Evolutionary conservation across 1,140 invertebrate genomes (phyloP).

Genomic region (Rhyacophila brunnea): DNA sequence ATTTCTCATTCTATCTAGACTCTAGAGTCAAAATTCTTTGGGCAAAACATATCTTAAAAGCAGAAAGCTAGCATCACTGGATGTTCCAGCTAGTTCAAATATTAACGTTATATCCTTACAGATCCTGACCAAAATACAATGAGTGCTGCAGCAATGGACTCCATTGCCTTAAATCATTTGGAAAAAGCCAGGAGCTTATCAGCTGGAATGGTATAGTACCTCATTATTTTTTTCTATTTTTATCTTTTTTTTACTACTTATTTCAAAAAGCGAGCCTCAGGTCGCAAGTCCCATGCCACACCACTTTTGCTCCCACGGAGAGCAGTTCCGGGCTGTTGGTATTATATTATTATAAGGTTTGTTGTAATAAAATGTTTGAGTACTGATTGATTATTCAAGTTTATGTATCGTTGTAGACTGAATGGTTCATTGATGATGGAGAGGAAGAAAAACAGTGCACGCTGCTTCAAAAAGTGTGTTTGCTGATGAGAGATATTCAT

Average conservation of each 20-base stretch:
- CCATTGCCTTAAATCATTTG: slow-evolving; percentile 4
- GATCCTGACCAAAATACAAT: slow-evolving; percentile 7
- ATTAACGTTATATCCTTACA: slow-evolving; percentile 1
- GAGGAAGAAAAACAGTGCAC: neutral
- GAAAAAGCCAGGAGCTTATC: slow-evolving; percentile 1
- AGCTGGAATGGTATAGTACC: slow-evolving; percentile 13
- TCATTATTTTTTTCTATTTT: no score
- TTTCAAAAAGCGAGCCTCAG: no score
- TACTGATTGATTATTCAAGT: neutral
- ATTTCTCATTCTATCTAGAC: no score
- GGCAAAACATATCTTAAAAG: no score
- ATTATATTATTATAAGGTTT: neutral
- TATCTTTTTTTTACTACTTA: no score
- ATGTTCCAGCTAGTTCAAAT: no score
- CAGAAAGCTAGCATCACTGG: no score
- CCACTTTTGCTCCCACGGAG: no score
- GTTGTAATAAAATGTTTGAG: neutral
- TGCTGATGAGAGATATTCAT: slow-evolving; percentile 13
- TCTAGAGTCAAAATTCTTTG: no score
- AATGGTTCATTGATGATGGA: slow-evolving; percentile 6
- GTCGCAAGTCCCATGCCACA: no score
- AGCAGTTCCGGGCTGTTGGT: no score
- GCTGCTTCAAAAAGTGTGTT: slow-evolving; percentile 1
- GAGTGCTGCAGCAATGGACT: neutral
- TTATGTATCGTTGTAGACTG: neutral